Evolutionary conservation across 1,140 invertebrate species (phyloP), one percentile per base, ranked within the genome.

Genomic region (Harlomillsia oculata): DNA sequence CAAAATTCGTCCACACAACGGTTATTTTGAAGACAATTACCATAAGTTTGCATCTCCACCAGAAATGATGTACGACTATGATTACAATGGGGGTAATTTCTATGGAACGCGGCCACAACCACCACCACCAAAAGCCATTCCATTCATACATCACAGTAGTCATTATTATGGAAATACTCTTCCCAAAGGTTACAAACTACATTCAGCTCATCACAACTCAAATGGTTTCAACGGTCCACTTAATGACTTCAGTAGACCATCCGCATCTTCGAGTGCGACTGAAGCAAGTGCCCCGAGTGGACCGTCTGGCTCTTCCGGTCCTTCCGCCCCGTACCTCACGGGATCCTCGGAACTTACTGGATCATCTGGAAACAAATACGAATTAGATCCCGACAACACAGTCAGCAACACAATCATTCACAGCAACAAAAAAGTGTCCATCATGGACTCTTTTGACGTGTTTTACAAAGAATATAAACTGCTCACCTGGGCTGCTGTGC

Each of bases 401-500:
- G 32, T 14, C 34, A 8, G 46, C 23, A 29, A 34, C 14, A 6
- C 13, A 6, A 5, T 46, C 43, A 26, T 34, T 2, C 20, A 30
- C 14, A 21, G n/a, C 9, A 25, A 51, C 48, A 26, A 59, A 39
- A 45, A 59, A 53, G 49, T 41, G 6, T n/a, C 36, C 9, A 53
- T 62, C 1, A 62, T 57, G 51, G 59, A 62, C 36, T 21, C 48
- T n/a, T 50, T 62, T 11, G 57, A 56, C 29, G 36, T 55, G 6
- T 62, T 62, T 23, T 62, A 62, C 50, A 49, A 49, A 28, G 41
- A 57, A 28, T 65, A 65, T 34, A 65, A 65, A 52, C 11, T 65
- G 14, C 29, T 65, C 14, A 48, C 60, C n/a, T 65, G 63, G 63
- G 57, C 28, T 21, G 41, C 16, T 13, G 20, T 62, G 37, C 45